These are phyloP conservation scores for Kryphioiulus occultus DNA, from an alignment of 2,888 invertebrate species.

Conservation along the genomic window DNA sequence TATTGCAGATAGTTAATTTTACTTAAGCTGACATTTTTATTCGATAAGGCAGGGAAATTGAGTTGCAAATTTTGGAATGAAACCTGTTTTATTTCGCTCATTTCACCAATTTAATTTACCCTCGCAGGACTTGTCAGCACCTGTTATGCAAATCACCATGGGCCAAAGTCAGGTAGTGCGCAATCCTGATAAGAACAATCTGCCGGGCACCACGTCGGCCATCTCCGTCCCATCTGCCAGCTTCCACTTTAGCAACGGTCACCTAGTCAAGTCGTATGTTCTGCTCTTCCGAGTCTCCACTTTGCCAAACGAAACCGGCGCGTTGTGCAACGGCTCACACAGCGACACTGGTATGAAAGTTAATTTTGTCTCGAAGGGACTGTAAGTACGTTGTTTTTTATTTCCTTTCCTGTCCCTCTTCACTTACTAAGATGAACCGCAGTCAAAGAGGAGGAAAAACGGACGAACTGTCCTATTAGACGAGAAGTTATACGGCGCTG, in stretches of 20 bases:
- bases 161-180: slow-evolving; percentile 60
- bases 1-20: too few relatives aligned
- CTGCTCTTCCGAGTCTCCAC: slow-evolving; percentile 76
- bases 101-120: not conserved
- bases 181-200: slow-evolving; percentile 58
- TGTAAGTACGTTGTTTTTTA: too few relatives aligned
- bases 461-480: slow-evolving; percentile 55
- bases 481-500: slow-evolving; percentile 70
- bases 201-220: slow-evolving; percentile 72
- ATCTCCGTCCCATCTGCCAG: slow-evolving; percentile 86
- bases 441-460: slow-evolving; percentile 55
- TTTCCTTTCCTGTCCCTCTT: not conserved
- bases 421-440: slow-evolving; percentile 58
- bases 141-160: slow-evolving; percentile 58
- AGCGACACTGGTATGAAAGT: slow-evolving; percentile 58
- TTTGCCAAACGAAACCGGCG: slow-evolving; percentile 59
- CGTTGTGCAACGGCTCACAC: slow-evolving; percentile 59
- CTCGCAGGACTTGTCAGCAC: slow-evolving; percentile 58
- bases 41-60: not conserved
- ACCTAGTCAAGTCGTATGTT: slow-evolving; percentile 82
- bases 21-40: too few relatives aligned
- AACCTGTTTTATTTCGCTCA: not conserved
- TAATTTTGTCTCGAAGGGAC: too few relatives aligned
- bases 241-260: slow-evolving; percentile 79
- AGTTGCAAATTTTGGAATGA: too few relatives aligned